Conservation (phyloP, 2,888 invertebrate species). For the Eupithecia exiguata region DNA sequence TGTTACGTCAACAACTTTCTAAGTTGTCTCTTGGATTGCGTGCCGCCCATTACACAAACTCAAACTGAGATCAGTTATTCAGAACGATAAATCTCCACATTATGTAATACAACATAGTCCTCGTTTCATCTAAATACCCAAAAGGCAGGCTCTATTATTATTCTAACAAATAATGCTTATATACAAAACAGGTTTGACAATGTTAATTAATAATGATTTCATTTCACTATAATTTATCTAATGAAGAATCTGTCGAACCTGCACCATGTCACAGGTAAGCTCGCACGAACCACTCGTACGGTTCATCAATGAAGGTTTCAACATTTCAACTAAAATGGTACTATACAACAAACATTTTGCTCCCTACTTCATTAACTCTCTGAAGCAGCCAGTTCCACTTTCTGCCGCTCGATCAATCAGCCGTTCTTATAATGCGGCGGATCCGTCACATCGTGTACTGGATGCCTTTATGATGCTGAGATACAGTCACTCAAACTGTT, state of each 20-base stretch:
- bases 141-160: neutral
- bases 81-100: neutral
- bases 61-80: neutral
- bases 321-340: neutral
- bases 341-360: neutral
- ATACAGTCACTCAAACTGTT: neutral
- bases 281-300: neutral
- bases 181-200: neutral
- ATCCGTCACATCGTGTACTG: neutral
- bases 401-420: neutral
- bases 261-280: neutral
- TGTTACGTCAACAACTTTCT: conserved; percentile 37
- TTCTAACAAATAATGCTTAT: neutral
- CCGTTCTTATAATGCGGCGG: neutral
- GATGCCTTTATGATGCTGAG: neutral
- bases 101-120: neutral
- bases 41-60: neutral
- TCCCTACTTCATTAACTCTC: neutral
- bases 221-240: neutral
- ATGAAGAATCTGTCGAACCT: neutral
- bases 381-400: neutral
- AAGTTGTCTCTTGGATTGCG: conserved; percentile 22
- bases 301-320: neutral
- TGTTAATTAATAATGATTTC: neutral
- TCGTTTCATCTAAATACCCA: neutral